Conservation (phyloP, 1,140 invertebrate genomes). For the Coenobita brevimanus region DNA sequence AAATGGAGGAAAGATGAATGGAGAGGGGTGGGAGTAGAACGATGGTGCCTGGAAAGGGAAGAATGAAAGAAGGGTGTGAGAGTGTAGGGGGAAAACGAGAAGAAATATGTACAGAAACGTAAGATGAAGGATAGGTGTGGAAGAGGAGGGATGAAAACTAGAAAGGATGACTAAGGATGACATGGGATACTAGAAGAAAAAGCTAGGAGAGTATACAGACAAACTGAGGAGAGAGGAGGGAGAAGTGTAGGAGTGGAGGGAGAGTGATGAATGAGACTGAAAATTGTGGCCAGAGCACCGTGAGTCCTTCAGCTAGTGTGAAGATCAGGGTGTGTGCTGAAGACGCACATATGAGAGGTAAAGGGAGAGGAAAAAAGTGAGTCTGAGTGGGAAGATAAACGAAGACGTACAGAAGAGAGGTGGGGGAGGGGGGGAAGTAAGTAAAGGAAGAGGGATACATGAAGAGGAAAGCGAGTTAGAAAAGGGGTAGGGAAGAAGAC, state of each 20-base stretch:
- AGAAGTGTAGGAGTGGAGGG: neutral
- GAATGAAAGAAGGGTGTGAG: no score
- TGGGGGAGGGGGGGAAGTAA: neutral
- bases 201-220: no score
- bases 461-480: neutral
- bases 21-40: neutral
- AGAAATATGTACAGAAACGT: no score
- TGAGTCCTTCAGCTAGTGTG: conserved; percentile 29
- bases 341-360: neutral
- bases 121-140: neutral
- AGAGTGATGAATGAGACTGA: no score
- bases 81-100: no score
- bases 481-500: no score
- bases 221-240: no score
- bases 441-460: no score
- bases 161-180: no score
- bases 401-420: no score
- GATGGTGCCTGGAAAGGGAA: neutral
- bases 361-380: neutral
- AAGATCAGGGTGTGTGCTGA: conserved; percentile 23
- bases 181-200: neutral
- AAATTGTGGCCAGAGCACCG: neutral
- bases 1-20: neutral
- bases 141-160: neutral
- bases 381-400: neutral